Conservation (phyloP, 2,888 invertebrate genomes). For the Apodemia hepburni region DNA sequence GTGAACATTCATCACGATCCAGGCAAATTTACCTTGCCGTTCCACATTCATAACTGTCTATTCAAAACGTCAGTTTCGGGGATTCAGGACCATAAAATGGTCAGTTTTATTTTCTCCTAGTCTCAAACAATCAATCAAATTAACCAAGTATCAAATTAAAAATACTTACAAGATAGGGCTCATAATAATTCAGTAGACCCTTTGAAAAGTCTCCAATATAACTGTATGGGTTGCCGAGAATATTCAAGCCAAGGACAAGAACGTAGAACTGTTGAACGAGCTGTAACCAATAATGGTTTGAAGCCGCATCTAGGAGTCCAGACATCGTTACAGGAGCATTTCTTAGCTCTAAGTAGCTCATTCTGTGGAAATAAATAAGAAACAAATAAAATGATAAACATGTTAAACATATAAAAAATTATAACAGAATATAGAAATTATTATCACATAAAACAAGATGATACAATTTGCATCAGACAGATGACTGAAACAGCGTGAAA, state of each 20-base stretch:
- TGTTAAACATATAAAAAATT: too few relatives aligned
- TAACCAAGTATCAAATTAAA: background rate
- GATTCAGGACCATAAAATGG: too few relatives aligned
- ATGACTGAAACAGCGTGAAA: too few relatives aligned
- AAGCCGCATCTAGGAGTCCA: conserved; percentile 75
- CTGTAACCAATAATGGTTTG: conserved; percentile 85
- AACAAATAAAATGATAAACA: background rate
- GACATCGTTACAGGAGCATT: conserved; percentile 75
- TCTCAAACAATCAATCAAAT: too few relatives aligned
- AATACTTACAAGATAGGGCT: conserved; percentile 79
- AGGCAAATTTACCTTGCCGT: too few relatives aligned
- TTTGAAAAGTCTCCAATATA: conserved; percentile 82
- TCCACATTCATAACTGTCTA: too few relatives aligned
- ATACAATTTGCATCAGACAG: too few relatives aligned
- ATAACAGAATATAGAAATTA: too few relatives aligned
- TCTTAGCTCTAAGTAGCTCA: conserved; percentile 83
- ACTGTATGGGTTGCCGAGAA: conserved; percentile 89
- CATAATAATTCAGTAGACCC: conserved; percentile 82
- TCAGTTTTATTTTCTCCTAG: too few relatives aligned
- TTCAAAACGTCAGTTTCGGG: too few relatives aligned
- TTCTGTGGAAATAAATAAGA: conserved; percentile 61
- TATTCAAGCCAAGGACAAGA: conserved; percentile 87
- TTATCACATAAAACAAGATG: too few relatives aligned
- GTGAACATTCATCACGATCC: too few relatives aligned
- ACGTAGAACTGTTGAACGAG: conserved; percentile 91